Evolutionary conservation across 2,797 vertebrate genomes (phyloP).

Genomic region (Trichosurus vulpecula): DNA sequence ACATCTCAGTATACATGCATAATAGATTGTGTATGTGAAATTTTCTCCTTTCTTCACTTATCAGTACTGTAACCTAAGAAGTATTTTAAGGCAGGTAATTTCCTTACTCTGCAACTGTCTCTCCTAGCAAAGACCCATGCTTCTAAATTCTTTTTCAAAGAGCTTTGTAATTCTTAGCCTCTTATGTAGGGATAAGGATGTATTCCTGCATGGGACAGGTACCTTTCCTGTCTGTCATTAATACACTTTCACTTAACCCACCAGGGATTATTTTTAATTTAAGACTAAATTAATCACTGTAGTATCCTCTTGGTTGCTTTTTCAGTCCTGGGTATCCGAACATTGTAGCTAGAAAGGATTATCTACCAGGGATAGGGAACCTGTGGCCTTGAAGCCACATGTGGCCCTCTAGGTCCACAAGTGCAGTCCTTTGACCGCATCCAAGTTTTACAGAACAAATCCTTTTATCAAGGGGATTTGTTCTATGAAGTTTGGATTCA

Average conservation of each 20-base stretch:
- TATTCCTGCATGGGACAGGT: neutral
- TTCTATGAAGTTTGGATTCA: no score
- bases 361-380: neutral
- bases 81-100: conserved; percentile 29
- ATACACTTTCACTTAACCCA: neutral
- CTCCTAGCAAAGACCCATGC: conserved; percentile 39
- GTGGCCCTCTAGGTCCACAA: no score
- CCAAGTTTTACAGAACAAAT: no score
- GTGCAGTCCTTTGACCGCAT: no score
- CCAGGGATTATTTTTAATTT: neutral
- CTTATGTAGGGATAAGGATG: neutral
- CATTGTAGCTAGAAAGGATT: neutral
- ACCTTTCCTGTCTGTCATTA: neutral
- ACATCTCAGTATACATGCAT: neutral
- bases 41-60: conserved; percentile 2
- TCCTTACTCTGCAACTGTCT: neutral
- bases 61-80: conserved; percentile 17
- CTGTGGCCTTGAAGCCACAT: no score
- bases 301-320: neutral
- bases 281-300: neutral
- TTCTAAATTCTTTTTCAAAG: conserved; percentile 37
- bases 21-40: neutral
- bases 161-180: conserved; percentile 36
- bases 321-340: neutral
- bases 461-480: no score